Conservation (phyloP, 2,113 vertebrate species). For the Acrocephalus arundinaceus region DNA sequence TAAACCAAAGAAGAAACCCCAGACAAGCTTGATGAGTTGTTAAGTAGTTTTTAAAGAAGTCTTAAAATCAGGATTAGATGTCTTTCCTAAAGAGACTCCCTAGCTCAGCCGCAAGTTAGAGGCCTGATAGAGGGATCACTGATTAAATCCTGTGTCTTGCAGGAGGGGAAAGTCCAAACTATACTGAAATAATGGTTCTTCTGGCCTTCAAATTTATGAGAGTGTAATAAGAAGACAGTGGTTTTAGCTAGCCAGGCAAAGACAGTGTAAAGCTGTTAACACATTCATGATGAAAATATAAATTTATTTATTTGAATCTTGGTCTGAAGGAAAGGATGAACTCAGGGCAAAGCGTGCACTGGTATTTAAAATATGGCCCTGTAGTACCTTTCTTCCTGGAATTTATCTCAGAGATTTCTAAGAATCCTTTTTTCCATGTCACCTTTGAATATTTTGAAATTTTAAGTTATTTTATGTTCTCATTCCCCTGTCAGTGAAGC, state of each 20-base stretch:
- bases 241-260: neutral
- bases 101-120: neutral
- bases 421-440: neutral
- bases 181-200: neutral
- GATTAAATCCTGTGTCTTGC: neutral
- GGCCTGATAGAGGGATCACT: neutral
- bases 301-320: neutral
- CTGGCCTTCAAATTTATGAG: neutral
- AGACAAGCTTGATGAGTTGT: conserved; percentile 66
- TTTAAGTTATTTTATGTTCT: neutral
- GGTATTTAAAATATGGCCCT: neutral
- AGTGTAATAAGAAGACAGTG: neutral
- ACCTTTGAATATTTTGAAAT: neutral
- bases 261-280: neutral
- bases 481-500: neutral
- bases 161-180: neutral
- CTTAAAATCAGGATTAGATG: conserved; percentile 61
- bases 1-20: conserved; percentile 60
- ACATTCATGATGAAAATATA: neutral
- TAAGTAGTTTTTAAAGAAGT: conserved; percentile 67
- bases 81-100: conserved; percentile 29
- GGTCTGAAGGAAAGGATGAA: neutral
- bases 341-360: neutral
- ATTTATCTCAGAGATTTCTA: neutral
- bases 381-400: neutral